Evolutionary conservation across 2,113 vertebrate species (phyloP).

Genomic region (Phylloscopus trochiloides): DNA sequence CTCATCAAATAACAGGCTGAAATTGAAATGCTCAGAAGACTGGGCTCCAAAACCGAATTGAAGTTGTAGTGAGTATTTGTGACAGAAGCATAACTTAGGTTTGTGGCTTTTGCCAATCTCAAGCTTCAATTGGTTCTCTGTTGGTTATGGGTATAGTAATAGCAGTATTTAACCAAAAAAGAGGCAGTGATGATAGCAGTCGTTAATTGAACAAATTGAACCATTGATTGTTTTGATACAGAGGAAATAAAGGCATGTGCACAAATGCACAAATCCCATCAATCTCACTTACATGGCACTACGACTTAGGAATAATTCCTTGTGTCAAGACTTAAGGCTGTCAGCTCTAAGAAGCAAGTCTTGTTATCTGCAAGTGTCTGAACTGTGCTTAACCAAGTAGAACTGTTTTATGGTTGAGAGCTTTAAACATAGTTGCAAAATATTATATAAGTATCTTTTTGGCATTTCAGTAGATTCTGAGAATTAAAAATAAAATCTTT

Average conservation of each 20-base stretch:
- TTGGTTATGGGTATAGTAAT: neutral
- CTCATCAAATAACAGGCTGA: neutral
- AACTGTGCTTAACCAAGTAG: neutral
- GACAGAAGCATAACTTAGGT: neutral
- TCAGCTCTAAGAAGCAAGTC: neutral
- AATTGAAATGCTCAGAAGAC: neutral
- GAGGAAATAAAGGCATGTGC: neutral
- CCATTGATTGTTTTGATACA: neutral
- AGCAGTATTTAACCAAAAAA: neutral
- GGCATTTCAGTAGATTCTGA: neutral
- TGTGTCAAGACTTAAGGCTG: neutral
- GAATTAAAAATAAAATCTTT: conserved; percentile 4
- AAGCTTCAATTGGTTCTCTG: neutral
- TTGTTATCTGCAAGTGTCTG: neutral
- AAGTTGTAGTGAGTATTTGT: neutral
- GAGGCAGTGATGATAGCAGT: neutral
- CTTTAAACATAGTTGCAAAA: neutral
- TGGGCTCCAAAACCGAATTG: neutral
- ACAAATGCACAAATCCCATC: neutral
- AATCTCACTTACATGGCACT: neutral
- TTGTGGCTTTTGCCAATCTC: neutral
- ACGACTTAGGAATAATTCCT: neutral
- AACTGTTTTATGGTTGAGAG: neutral
- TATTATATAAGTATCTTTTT: neutral
- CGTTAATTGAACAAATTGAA: neutral